Evolutionary conservation across 2,888 invertebrate species (phyloP).

Genomic region (Chouioia cunea): DNA sequence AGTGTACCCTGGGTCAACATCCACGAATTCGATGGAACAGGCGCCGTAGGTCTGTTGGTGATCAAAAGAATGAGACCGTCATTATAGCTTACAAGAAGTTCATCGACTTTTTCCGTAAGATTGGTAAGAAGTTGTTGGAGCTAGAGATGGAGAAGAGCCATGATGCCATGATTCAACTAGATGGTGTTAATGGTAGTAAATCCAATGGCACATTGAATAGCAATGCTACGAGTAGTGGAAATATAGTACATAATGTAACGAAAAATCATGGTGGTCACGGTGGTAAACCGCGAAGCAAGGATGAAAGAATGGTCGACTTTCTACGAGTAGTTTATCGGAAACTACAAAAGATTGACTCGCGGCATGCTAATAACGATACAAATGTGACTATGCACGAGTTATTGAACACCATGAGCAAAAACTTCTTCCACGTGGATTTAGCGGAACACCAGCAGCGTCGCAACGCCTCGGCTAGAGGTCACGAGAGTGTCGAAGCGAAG

Average conservation of each 20-base stretch:
- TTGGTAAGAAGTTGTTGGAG: constrained; percentile 63
- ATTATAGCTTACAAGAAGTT: constrained; percentile 59
- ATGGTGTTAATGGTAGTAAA: constrained; percentile 34
- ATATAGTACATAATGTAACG: constrained; percentile 38
- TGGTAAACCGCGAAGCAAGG: constrained; percentile 55
- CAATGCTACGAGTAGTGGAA: constrained; percentile 34
- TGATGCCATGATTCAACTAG: constrained; percentile 51
- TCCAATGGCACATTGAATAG: constrained; percentile 20
- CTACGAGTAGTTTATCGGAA: constrained; percentile 64
- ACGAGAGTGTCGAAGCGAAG: constrained; percentile 58
- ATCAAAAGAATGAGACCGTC: constrained; percentile 50
- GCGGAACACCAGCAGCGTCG: constrained; percentile 55
- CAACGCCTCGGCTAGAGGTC: constrained; percentile 55
- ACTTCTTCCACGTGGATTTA: constrained; percentile 65
- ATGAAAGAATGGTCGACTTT: constrained; percentile 66
- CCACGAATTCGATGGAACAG: constrained; percentile 88
- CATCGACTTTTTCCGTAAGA: constrained; percentile 65
- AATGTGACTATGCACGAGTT: constrained; percentile 66
- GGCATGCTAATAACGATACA: constrained; percentile 58
- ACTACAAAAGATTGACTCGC: constrained; percentile 63
- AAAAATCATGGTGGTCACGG: constrained; percentile 45
- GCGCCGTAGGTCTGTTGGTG: constrained; percentile 72
- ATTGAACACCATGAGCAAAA: constrained; percentile 64
- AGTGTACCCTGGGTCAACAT: constrained; percentile 88
- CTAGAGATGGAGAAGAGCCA: constrained; percentile 62